Percentiles rank a stretch among this genome's conserved stretches.
These are phyloP conservation scores for Octodon degus DNA, from an alignment of 2,113 vertebrate species.

Conservation along the genomic window DNA sequence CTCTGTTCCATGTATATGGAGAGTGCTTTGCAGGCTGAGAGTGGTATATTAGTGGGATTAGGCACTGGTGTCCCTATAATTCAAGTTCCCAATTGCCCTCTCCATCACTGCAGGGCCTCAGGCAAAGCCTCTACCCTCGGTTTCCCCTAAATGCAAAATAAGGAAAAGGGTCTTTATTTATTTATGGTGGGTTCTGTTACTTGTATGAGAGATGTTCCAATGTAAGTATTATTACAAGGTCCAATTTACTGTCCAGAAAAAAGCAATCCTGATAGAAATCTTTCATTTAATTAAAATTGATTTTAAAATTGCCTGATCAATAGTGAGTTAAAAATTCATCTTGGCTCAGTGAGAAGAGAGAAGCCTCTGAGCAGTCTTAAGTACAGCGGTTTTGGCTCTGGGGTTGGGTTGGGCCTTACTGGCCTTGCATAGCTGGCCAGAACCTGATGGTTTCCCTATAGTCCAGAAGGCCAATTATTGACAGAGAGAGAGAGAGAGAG, in stretches of 20 bases:
- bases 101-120: constrained; percentile 26
- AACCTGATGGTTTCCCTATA: constrained; percentile 77
- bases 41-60: constrained; percentile 33
- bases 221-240: constrained; percentile 82
- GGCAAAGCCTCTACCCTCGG: constrained; percentile 68
- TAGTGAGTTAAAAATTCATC: constrained; percentile 90
- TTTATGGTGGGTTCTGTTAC: constrained; percentile 77
- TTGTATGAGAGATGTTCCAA: constrained; percentile 79
- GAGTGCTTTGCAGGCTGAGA: constrained; percentile 24
- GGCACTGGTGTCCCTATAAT: constrained; percentile 20
- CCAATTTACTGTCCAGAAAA: constrained; percentile 86
- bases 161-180: constrained; percentile 78
- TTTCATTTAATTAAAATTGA: constrained; percentile 93
- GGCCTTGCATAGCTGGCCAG: constrained; percentile 58
- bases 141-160: constrained; percentile 73
- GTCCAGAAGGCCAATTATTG: constrained; percentile 72
- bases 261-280: constrained; percentile 89
- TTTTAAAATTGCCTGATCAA: constrained; percentile 91
- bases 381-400: constrained; percentile 79
- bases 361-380: constrained; percentile 81
- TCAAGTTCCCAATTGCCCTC: constrained; percentile 29
- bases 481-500: constrained; percentile 46
- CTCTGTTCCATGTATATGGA: not conserved
- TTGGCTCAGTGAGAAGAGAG: constrained; percentile 81
- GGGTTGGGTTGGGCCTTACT: constrained; percentile 71